phyloP scores from a whole-genome alignment of 2,113 vertebrate species.

The Tautogolabrus adspersus region DNA sequence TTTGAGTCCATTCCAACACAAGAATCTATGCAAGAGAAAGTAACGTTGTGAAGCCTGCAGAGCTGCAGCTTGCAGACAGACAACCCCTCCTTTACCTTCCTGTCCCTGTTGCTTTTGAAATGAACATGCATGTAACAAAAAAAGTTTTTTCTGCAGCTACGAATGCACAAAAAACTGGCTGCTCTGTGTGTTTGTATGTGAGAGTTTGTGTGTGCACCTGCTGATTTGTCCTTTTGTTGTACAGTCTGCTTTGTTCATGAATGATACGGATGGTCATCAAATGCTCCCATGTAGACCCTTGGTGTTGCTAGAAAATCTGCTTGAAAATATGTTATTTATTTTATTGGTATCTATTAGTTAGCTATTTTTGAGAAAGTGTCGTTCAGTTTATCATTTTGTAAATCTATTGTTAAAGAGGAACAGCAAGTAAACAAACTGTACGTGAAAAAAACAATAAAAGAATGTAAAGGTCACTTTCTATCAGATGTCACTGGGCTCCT shows the following conservation, averaged over 20 bases:
- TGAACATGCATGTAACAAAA: conserved; percentile 78
- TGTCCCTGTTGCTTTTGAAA: conserved; percentile 56
- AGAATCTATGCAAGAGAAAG: conserved; percentile 84
- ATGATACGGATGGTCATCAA: conserved; percentile 20
- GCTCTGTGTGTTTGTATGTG: conserved; percentile 47
- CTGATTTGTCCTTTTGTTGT: conserved; percentile 38
- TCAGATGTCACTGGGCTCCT: neutral
- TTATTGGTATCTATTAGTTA: conserved; percentile 52
- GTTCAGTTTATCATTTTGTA: conserved; percentile 68
- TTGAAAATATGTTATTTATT: conserved; percentile 64
- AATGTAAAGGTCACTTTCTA: conserved; percentile 55
- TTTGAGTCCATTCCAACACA: conserved; percentile 65
- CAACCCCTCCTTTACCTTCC: conserved; percentile 1
- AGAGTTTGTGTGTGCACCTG: conserved; percentile 44
- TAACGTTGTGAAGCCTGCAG: conserved; percentile 43
- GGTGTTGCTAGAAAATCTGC: conserved; percentile 65
- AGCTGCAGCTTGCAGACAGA: conserved; percentile 39
- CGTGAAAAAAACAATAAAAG: conserved; percentile 73
- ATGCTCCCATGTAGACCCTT: conserved; percentile 50
- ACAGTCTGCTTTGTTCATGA: conserved; percentile 35
- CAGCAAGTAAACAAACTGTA: conserved; percentile 46
- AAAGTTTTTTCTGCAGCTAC: conserved; percentile 54
- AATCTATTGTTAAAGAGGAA: conserved; percentile 63
- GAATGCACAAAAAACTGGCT: conserved; percentile 64
- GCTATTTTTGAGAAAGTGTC: conserved; percentile 52